Evolutionary conservation across 2,888 invertebrate species (phyloP).

Genomic region (Chaetoderma sp.): DNA sequence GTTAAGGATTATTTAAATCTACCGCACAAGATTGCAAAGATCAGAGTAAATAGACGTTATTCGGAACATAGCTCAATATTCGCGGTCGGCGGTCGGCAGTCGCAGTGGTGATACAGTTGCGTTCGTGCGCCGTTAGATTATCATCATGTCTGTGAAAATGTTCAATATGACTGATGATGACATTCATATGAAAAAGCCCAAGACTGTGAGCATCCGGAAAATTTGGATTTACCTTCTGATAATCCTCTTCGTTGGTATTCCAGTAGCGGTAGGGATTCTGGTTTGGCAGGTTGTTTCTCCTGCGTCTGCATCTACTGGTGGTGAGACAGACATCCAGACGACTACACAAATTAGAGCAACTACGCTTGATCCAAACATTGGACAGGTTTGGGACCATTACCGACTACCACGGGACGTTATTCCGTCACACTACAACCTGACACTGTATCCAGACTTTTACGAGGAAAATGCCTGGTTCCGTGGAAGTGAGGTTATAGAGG

Average conservation of each 20-base stretch:
- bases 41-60: no score
- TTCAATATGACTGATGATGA: no score
- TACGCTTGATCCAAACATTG: constrained; percentile 13
- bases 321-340: constrained; percentile 6
- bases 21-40: no score
- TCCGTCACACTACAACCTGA: constrained; percentile 79
- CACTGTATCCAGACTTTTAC: constrained; percentile 77
- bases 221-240: not conserved
- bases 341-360: constrained; percentile 19
- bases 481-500: constrained; percentile 63
- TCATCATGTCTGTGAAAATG: no score
- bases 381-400: constrained; percentile 65
- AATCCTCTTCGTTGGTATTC: not conserved
- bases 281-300: constrained; percentile 5
- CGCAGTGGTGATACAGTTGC: no score
- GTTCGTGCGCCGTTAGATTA: no score
- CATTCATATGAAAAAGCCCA: no score
- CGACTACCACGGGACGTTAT: constrained; percentile 75
- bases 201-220: no score
- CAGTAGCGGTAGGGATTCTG: not conserved
- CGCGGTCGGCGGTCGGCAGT: no score
- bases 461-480: constrained; percentile 68
- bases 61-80: no score
- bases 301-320: not conserved
- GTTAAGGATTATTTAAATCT: no score